Percentiles rank a stretch among this genome's conserved stretches.
Evolutionary conservation across 2,113 vertebrate genomes (phyloP).

Genomic region (Ovis canadensis): DNA sequence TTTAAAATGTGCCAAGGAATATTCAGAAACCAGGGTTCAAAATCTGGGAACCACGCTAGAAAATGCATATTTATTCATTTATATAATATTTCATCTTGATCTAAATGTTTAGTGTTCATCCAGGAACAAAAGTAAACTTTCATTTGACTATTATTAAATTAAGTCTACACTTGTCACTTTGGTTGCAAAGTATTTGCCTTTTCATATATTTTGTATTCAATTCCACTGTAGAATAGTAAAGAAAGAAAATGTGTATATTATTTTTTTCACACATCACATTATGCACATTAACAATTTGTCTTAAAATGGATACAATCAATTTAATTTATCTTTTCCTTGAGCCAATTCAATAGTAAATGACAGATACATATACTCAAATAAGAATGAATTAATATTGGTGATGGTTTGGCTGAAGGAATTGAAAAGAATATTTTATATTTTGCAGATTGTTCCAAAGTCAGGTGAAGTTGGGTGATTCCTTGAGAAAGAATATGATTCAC

Average conservation of each 20-base stretch:
- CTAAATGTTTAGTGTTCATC: background rate
- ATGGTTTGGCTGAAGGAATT: background rate
- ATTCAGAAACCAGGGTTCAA: background rate
- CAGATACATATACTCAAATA: background rate
- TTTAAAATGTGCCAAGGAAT: background rate
- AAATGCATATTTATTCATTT: background rate
- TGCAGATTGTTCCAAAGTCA: background rate
- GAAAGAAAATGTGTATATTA: background rate
- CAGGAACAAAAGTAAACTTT: background rate
- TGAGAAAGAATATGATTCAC: background rate
- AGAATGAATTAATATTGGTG: background rate
- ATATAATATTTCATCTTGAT: background rate
- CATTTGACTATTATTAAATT: background rate
- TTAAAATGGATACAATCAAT: background rate
- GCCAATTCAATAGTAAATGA: background rate
- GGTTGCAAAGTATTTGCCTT: background rate
- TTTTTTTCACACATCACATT: background rate
- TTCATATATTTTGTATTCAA: background rate
- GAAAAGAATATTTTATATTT: background rate
- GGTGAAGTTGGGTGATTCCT: background rate
- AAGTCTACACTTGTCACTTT: background rate
- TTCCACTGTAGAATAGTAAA: background rate
- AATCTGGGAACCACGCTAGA: background rate
- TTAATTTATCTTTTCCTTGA: background rate
- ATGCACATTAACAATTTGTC: background rate